Evolutionary conservation across 2,113 vertebrate species (phyloP), one percentile per base, ranked within the genome.

Genomic region (Chrysemys picta): DNA sequence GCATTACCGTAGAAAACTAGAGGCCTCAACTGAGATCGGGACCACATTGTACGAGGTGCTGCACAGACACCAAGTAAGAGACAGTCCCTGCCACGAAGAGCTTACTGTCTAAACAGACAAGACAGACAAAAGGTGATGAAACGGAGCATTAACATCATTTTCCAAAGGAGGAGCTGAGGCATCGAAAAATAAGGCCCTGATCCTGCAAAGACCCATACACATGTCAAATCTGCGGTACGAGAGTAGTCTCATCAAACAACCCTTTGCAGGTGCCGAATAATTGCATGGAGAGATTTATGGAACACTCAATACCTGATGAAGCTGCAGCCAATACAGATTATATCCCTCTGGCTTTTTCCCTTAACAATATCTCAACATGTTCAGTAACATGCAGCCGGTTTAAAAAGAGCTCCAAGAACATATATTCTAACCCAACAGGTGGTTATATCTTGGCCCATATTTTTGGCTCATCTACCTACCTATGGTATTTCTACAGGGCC

Each of bases 241-340:
- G 62, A n/a, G 35, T 9, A 17, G 62, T 29, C 62, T 69, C 35
- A 69, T n/a, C 62, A n/a, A 69, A 69, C 8, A 17, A 49, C 24
- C 54, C n/a, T 80, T 53, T 24, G 42, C 5, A 47, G 62, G 79
- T 84, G 10, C 17, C 1, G 0, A 87, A 84, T 80, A 85, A 69
- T 17, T 11, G 86, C 93, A 93, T 21, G 4, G 85, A 52, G 90
- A 96, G 97, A 97, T 97, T 97, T 97, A 97, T 88, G 92, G 93
- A 80, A 90, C 82, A 69, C 4, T 2, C 91, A 17, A 59, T 84
- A 79, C 86, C 45, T 0, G 0, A 81, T 5, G 2, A 59, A 90
- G 93, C 78, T 47, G 14, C 91, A 95, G 97, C 89, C 95, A 93
- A 3, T 0, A 25, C 49, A 82, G 95, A 96, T 97, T 90, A 84